phyloP scores from a whole-genome alignment of 1,140 invertebrate genomes.

The Acromyrmex echinatior region DNA sequence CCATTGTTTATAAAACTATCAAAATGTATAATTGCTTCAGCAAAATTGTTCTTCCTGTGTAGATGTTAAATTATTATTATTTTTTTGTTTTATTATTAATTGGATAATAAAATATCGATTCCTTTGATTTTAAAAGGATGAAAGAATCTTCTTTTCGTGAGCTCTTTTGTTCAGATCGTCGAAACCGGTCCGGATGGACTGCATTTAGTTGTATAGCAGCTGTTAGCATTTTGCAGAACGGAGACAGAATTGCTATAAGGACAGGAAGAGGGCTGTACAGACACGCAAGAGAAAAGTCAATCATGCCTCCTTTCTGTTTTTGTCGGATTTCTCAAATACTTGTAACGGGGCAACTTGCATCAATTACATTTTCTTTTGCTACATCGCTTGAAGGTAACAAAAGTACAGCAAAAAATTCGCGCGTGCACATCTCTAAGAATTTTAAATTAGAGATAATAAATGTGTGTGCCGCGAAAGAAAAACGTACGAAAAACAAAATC shows the following conservation, averaged over 20 bases:
- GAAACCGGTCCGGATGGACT: slow-evolving; percentile 70
- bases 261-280: slow-evolving; percentile 4
- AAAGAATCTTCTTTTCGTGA: slow-evolving; percentile 47
- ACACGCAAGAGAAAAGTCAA: slow-evolving; percentile 12
- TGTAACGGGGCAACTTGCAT: background rate
- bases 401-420: background rate
- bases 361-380: background rate
- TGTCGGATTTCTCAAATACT: slow-evolving; percentile 1
- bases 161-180: slow-evolving; percentile 43
- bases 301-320: slow-evolving; percentile 5
- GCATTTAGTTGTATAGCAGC: slow-evolving; percentile 72
- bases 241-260: slow-evolving; percentile 19
- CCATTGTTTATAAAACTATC: background rate
- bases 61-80: background rate
- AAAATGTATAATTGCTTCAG: background rate
- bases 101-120: background rate
- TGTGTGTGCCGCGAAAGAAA: background rate
- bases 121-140: slow-evolving; percentile 37
- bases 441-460: background rate
- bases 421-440: background rate
- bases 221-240: slow-evolving; percentile 54
- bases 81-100: slow-evolving; percentile 23
- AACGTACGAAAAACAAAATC: background rate
- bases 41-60: too few relatives aligned
- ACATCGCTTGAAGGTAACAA: too few relatives aligned